These are phyloP conservation scores for Drosophila sturtevanti DNA, from an alignment of 1,140 invertebrate species.

Conservation along the genomic window DNA sequence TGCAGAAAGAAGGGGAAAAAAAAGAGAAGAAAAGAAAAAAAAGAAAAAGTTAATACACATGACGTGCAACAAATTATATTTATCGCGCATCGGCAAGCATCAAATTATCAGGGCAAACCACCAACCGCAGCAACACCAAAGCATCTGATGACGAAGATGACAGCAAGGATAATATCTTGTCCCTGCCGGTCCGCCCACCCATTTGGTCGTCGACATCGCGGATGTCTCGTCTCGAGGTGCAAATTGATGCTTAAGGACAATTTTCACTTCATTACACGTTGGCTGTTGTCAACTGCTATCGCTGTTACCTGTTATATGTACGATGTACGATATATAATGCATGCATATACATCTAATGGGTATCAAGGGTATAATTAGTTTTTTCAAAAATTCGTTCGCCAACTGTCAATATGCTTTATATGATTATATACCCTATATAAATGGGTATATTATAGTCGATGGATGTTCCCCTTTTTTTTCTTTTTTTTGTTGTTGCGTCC, in stretches of 20 bases:
- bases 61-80: constrained; percentile 82
- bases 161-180: neutral
- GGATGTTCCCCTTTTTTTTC: neutral
- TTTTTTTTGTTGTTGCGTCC: neutral
- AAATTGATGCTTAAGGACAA: constrained; percentile 82
- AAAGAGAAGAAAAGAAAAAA: too few relatives aligned
- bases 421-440: too few relatives aligned
- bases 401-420: too few relatives aligned
- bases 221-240: constrained; percentile 36
- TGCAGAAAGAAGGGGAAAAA: too few relatives aligned
- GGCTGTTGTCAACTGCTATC: constrained; percentile 10
- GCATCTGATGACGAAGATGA: neutral
- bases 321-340: constrained; percentile 16
- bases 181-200: neutral
- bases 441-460: neutral
- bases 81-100: constrained; percentile 82
- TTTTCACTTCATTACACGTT: constrained; percentile 82
- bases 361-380: constrained; percentile 29
- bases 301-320: constrained; percentile 9
- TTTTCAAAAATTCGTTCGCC: too few relatives aligned
- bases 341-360: constrained; percentile 37
- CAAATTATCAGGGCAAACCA: constrained; percentile 70
- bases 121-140: constrained; percentile 36
- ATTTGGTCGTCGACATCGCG: constrained; percentile 11
- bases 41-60: constrained; percentile 77